These are phyloP conservation scores for Porites divaricata DNA, from an alignment of 92 coral and sea anemone species.

Conservation along the genomic window DNA sequence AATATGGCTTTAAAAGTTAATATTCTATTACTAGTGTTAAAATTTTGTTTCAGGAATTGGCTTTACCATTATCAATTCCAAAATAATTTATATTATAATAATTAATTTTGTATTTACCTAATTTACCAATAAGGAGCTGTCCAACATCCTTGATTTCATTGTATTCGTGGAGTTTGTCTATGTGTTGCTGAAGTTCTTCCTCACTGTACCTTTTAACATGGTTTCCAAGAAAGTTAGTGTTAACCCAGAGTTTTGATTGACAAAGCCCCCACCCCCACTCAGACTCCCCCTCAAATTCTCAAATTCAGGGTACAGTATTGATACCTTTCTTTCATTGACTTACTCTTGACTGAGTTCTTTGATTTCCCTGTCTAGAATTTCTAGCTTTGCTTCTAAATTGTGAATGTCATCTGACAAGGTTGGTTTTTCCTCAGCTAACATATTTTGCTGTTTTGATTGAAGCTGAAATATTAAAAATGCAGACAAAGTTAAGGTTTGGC, in stretches of 20 bases:
- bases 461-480: conserved; percentile 20
- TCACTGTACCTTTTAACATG: conserved; percentile 75
- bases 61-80: too few relatives aligned
- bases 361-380: conserved; percentile 71
- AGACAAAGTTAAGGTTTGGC: background rate
- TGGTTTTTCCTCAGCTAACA: conserved; percentile 29
- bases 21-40: too few relatives aligned
- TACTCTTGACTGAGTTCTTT: conserved; percentile 77
- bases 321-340: conserved; percentile 17
- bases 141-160: conserved; percentile 97
- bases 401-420: conserved; percentile 44
- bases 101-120: conserved; percentile 59
- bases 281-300: too few relatives aligned
- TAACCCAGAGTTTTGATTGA: too few relatives aligned
- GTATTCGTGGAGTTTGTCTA: conserved; percentile 95
- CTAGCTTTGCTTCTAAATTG: conserved; percentile 61
- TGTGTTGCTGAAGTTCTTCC: conserved; percentile 89
- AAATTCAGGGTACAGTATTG: too few relatives aligned
- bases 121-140: conserved; percentile 91
- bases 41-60: too few relatives aligned
- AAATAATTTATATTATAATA: too few relatives aligned
- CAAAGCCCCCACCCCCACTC: too few relatives aligned
- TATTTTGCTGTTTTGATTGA: conserved; percentile 6
- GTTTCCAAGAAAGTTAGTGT: background rate
- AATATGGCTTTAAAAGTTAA: too few relatives aligned